A percentile compares a stretch with the other conserved stretches of the same genome.
phyloP scores from a whole-genome alignment of 2,888 invertebrate genomes.

The Hyposoter dolosus region DNA sequence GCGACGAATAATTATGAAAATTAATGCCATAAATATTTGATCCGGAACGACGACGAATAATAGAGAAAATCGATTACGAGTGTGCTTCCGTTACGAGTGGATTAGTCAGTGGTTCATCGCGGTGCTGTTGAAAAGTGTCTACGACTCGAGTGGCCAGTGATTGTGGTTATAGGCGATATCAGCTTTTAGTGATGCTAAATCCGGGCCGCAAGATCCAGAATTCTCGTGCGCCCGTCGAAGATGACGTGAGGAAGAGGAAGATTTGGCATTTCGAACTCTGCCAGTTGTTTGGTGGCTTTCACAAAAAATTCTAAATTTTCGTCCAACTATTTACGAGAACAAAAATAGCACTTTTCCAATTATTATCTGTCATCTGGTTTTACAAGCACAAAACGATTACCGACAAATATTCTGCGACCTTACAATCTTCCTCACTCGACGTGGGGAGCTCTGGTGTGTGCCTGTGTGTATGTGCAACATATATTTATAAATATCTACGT shows the following conservation, averaged over 20 bases:
- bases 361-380: background rate
- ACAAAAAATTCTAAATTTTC: conserved; percentile 20
- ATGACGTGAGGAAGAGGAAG: conserved; percentile 41
- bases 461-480: background rate
- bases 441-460: background rate
- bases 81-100: conserved; percentile 27
- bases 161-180: conserved; percentile 32
- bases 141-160: conserved; percentile 25
- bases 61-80: conserved; percentile 20
- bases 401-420: background rate
- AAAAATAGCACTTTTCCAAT: conserved; percentile 1
- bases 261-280: conserved; percentile 31
- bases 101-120: conserved; percentile 35
- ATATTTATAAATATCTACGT: conserved; percentile 19
- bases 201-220: conserved; percentile 27
- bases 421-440: background rate
- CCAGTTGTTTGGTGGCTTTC: background rate
- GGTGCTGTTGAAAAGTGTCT: conserved; percentile 24
- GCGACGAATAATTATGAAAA: background rate
- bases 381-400: background rate
- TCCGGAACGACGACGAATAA: conserved; percentile 22
- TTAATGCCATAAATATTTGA: background rate
- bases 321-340: background rate
- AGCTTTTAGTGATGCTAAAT: conserved; percentile 45
- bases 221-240: conserved; percentile 30